Conservation (phyloP, 92 coral and sea anemone species). For the Porites lobata region DNA sequence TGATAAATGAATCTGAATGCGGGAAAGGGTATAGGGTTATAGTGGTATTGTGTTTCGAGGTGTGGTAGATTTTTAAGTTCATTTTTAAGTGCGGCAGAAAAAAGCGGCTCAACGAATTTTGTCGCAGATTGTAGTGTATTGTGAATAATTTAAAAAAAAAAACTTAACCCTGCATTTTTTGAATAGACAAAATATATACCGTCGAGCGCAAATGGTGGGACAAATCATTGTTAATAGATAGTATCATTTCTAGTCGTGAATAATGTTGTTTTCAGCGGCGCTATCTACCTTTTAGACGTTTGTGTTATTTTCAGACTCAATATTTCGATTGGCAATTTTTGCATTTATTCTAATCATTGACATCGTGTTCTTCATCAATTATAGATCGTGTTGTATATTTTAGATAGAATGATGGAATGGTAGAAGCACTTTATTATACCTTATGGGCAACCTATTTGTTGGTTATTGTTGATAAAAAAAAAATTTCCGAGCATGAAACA, state of each 20-base stretch:
- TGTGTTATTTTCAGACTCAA: slow-evolving; percentile 9
- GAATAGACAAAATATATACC: slow-evolving; percentile 3
- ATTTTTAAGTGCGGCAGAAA: not conserved
- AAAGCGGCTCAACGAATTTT: not conserved
- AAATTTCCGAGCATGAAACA: slow-evolving; percentile 1
- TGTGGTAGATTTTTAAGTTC: slow-evolving; percentile 29
- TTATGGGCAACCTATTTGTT: not conserved
- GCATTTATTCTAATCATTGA: no score
- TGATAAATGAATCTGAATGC: slow-evolving; percentile 29
- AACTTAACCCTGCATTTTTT: slow-evolving; percentile 5
- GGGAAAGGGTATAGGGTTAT: slow-evolving; percentile 13
- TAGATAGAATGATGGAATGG: no score
- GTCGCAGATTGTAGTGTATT: slow-evolving; percentile 13
- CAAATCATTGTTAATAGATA: not conserved
- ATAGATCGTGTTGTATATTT: no score
- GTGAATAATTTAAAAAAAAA: not conserved
- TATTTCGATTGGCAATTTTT: no score
- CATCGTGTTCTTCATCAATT: no score
- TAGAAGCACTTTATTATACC: no score
- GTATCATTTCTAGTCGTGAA: not conserved
- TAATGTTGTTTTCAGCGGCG: not conserved
- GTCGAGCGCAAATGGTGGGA: no score
- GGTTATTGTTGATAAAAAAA: not conserved
- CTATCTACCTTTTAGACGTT: slow-evolving; percentile 1
- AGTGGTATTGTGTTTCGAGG: slow-evolving; percentile 2